A percentile compares a stretch with the other conserved stretches of the same genome.
phyloP scores from a whole-genome alignment of 2,888 invertebrate genomes.

The Salticus scenicus region DNA sequence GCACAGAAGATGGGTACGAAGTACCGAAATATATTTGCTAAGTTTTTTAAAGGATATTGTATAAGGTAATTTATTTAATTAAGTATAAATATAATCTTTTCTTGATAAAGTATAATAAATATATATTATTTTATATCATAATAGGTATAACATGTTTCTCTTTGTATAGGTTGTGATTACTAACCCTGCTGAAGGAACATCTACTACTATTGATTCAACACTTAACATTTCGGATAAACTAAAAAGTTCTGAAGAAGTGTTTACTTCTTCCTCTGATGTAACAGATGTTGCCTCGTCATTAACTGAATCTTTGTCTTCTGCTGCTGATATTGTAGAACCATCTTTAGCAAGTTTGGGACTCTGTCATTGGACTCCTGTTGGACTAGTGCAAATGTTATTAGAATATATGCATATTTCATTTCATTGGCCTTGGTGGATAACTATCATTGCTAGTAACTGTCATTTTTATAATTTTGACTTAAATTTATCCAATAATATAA shows the following conservation, averaged over 20 bases:
- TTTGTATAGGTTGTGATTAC: background rate
- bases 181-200: background rate
- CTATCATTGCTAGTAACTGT: constrained; percentile 83
- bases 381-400: constrained; percentile 64
- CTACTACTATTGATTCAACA: background rate
- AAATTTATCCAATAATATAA: too few species aligned
- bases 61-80: too few species aligned
- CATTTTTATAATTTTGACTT: background rate
- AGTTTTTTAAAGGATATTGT: too few species aligned
- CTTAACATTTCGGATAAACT: background rate
- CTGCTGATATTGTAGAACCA: constrained; percentile 36
- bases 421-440: constrained; percentile 95
- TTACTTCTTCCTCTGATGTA: background rate
- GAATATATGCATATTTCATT: constrained; percentile 52
- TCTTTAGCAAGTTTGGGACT: constrained; percentile 51
- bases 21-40: too few species aligned
- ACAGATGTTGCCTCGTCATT: background rate
- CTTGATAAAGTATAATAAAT: too few species aligned
- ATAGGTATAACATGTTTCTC: too few species aligned
- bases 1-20: too few species aligned
- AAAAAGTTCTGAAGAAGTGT: background rate
- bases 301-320: background rate
- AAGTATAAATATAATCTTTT: too few species aligned
- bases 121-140: too few species aligned
- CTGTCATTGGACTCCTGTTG: constrained; percentile 54